phyloP scores from a whole-genome alignment of 2,113 vertebrate genomes.

The Ammodytes dubius region DNA sequence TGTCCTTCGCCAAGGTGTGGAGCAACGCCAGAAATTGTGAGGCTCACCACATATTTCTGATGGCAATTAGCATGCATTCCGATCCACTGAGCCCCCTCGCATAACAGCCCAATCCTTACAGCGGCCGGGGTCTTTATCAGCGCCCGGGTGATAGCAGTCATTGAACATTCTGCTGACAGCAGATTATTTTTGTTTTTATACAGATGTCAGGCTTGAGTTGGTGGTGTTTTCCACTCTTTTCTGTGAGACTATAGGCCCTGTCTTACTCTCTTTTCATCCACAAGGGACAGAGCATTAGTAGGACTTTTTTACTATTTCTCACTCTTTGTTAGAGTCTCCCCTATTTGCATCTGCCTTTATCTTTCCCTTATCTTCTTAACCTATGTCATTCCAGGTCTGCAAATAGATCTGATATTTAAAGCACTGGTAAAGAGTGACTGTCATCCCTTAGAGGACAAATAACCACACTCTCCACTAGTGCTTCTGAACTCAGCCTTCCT shows the following conservation, averaged over 20 bases:
- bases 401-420: constrained; percentile 81
- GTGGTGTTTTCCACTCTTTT: constrained; percentile 84
- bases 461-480: constrained; percentile 60
- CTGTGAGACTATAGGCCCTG: constrained; percentile 62
- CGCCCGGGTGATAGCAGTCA: constrained; percentile 87
- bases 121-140: constrained; percentile 85
- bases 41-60: constrained; percentile 86
- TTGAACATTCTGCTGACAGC: constrained; percentile 90
- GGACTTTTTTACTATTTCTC: constrained; percentile 19
- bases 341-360: constrained; percentile 29
- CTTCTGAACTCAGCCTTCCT: constrained; percentile 34
- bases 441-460: constrained; percentile 70
- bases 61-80: constrained; percentile 98
- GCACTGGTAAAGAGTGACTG: constrained; percentile 64
- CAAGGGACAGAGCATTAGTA: constrained; percentile 34
- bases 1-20: constrained; percentile 82
- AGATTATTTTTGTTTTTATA: constrained; percentile 93
- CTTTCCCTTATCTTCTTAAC: constrained; percentile 48
- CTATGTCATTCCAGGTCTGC: constrained; percentile 55
- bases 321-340: constrained; percentile 14
- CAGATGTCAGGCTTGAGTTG: constrained; percentile 88
- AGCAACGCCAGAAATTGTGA: constrained; percentile 81
- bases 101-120: constrained; percentile 87
- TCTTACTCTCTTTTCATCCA: constrained; percentile 62
- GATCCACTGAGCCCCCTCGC: constrained; percentile 91